Base-by-base conservation (phyloP, 2,888 invertebrate species). In the Tupiocoris notatus region DNA sequence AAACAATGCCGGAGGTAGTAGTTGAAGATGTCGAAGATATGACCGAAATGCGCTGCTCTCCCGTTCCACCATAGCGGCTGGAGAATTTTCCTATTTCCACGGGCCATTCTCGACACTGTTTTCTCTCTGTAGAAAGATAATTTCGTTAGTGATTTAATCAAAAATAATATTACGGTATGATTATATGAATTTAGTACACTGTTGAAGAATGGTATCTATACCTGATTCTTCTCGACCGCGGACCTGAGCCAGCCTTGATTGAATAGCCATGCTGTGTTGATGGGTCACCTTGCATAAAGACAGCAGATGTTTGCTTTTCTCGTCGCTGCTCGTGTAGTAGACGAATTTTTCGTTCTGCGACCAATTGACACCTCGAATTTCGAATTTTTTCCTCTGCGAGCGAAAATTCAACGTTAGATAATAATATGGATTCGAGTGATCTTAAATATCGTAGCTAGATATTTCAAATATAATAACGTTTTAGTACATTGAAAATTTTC, bases 21-120 rank as follows among this genome's bases (percentile, higher is more conserved):
- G 96, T 96, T n/a, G 96, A 96, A 82, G 96, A 96, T 59, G 95
- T 94, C 82, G 92, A 93, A 77, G 95, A 95, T 83, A 96, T 95
- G 25, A 96, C 92, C 75, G 94, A 95, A 83, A 93, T 92, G 81
- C 94, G 88, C 84, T 94, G 93, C 84, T 93, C 92, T 79, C 86
- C 89, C 80, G 88, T 78, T 25, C 80, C 79, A 6, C 77, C 78
- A 62, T 80, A 80, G 66, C 78, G 77, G n/a, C 73, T 78, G 1
- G 77, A 70, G 71, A 78, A 79, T 17, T 78, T 79, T 17, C 78
- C 79, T 0, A 79, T 73, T 20, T 79, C 80, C 2, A 77, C 57
- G 9, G 80, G 79, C 80, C 92, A 91, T 81, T 90, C 90, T 77
- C 89, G 85, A 79, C 89, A 86, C 57, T 88, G 86, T 81, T 88